Percentiles rank a stretch among this genome's conserved stretches.
Evolutionary conservation across 1,140 invertebrate genomes (phyloP).

Genomic region (Lepidurus arcticus): DNA sequence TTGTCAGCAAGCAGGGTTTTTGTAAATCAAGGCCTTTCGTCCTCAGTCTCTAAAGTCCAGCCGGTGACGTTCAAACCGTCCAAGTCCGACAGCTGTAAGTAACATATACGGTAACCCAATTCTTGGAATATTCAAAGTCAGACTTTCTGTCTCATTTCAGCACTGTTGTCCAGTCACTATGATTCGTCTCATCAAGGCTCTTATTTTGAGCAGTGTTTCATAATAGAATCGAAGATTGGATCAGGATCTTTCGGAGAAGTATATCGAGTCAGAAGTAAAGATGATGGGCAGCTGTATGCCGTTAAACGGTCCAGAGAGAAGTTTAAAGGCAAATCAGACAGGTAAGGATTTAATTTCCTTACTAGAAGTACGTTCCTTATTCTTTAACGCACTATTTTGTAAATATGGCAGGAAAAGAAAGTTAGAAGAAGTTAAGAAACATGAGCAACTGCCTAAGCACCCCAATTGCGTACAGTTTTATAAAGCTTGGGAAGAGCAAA

Average conservation of each 20-base stretch:
- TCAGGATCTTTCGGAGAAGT: constrained; percentile 70
- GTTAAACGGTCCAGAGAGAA: constrained; percentile 58
- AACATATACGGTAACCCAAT: background rate
- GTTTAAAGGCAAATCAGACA: constrained; percentile 56
- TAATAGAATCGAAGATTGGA: constrained; percentile 56
- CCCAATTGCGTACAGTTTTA: constrained; percentile 61
- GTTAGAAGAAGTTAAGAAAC: constrained; percentile 62
- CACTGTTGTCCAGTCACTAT: constrained; percentile 39
- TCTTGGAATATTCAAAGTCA: background rate
- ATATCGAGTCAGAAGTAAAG: constrained; percentile 57
- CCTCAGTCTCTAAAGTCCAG: background rate
- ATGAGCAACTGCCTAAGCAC: constrained; percentile 61
- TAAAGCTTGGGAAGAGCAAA: constrained; percentile 67
- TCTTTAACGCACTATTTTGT: constrained; percentile 35
- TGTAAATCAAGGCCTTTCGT: background rate
- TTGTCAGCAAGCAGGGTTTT: background rate
- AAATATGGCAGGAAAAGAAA: constrained; percentile 46
- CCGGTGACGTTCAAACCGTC: background rate
- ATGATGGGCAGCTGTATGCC: constrained; percentile 62
- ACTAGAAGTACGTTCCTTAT: constrained; percentile 15
- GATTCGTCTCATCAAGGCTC: constrained; percentile 41
- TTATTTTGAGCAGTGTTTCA: constrained; percentile 62
- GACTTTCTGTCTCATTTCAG: background rate
- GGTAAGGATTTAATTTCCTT: constrained; percentile 41
- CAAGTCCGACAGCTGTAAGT: background rate